Percentiles rank a stretch among this genome's conserved stretches.
phyloP scores from a whole-genome alignment of 2,797 vertebrate genomes.

The Chloroceryle amazona region DNA sequence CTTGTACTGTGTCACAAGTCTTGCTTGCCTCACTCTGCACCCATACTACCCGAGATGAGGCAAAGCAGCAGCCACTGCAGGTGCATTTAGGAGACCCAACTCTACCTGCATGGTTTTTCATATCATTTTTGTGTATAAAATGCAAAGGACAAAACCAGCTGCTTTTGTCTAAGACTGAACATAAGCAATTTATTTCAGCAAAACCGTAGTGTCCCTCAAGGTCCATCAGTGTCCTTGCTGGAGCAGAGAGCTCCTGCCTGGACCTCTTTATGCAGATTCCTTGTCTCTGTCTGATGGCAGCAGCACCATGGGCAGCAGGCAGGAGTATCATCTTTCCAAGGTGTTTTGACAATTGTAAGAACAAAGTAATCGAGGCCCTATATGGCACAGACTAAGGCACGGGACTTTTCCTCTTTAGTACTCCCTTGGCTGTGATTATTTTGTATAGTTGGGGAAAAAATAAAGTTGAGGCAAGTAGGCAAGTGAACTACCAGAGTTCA shows the following conservation, averaged over 20 bases:
- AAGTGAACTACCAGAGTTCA: not conserved
- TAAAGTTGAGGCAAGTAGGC: not conserved
- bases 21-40: not conserved
- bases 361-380: not conserved
- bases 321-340: not conserved
- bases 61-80: not conserved
- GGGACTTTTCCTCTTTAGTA: not conserved
- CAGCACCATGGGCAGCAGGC: not conserved
- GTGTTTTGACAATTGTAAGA: not conserved
- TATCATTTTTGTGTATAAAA: not conserved
- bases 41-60: accelerated
- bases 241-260: not conserved
- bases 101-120: accelerated
- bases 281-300: not conserved
- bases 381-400: not conserved
- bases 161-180: not conserved
- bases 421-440: not conserved
- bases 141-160: not conserved
- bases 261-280: not conserved
- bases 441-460: not conserved
- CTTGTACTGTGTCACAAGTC: accelerated
- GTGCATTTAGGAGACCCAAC: not conserved
- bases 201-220: not conserved
- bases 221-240: not conserved
- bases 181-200: not conserved